Conservation (phyloP, 2,113 vertebrate genomes). For the Bufo bufo region DNA sequence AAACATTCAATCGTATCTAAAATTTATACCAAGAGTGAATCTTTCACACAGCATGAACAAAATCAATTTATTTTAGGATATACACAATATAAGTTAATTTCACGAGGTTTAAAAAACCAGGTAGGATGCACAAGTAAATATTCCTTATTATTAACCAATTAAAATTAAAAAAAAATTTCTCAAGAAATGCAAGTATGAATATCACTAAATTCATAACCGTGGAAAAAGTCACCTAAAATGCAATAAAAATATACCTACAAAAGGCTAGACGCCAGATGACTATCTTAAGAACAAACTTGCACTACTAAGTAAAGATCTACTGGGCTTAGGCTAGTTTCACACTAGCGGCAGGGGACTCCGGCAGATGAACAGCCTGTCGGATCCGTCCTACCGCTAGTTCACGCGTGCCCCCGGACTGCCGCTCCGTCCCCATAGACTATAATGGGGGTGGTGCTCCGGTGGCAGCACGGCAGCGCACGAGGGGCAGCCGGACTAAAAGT, state of each 20-base stretch:
- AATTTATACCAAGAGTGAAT: neutral
- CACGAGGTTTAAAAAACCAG: neutral
- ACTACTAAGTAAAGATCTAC: neutral
- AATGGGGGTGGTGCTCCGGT: no score
- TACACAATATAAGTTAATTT: neutral
- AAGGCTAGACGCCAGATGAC: neutral
- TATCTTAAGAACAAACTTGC: neutral
- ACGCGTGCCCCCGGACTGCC: no score
- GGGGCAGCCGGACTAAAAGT: no score
- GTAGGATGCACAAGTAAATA: neutral
- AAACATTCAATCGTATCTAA: neutral
- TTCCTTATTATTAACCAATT: no score
- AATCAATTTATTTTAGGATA: neutral
- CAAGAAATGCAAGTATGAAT: no score
- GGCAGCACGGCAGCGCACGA: no score
- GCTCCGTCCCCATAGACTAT: no score
- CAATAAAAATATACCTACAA: neutral
- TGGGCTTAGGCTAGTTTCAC: neutral
- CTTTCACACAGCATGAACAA: neutral
- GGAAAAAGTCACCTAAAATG: neutral
- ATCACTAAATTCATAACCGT: neutral
- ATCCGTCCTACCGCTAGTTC: no score
- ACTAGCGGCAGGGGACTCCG: no score
- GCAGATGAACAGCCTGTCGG: no score
- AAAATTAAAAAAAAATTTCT: no score